Base-by-base conservation (phyloP, 2,797 vertebrate genomes). In the Acanthurus leucopareius region DNA sequence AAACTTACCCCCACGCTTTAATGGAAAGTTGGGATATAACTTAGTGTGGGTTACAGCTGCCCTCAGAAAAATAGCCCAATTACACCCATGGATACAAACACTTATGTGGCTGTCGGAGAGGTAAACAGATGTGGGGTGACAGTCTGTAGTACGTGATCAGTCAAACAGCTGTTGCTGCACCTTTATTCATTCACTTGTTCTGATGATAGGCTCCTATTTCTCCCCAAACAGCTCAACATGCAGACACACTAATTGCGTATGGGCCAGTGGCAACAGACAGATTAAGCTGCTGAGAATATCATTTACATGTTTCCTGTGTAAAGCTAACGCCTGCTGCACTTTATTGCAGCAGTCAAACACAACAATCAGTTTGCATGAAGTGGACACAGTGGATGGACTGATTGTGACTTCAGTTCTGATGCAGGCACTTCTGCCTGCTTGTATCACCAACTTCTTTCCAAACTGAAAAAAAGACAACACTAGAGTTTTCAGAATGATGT, bases 111-210 rank as follows among this genome's bases (percentile, higher is more conserved):
- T 84, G 83, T 79, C 42, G 7, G 63, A 88, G 83, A 71, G 78
- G 91, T 91, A 91, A 93, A 94, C 89, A 93, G 86, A 90, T 91
- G 90, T 84, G 75, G 83, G 80, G 88, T 89, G 88, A 92, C 89
- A 73, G 86, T 76, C 76, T 80, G 75, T 62, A 73, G 76, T 85
- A 62, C 40, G 9, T 42, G 71, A 84, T 81, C 87, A 83, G 89
- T 91, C 86, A 83, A 88, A 86, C 87, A 88, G 90, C 88, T 90
- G 90, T 81, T 87, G 80, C 78, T 28, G 70, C 59, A 79, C 80
- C 88, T 88, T 88, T 83, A 80, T 88, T 87, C 87, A 78, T 87
- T 89, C 88, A 79, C 88, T 83, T 76, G 82, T 75, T 87, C 86
- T 73, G 82, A 86, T 85, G 81, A 89, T 82, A 64, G 82, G 91